phyloP scores from a whole-genome alignment of 2,797 vertebrate species.

The Rhinogobio ventralis region DNA sequence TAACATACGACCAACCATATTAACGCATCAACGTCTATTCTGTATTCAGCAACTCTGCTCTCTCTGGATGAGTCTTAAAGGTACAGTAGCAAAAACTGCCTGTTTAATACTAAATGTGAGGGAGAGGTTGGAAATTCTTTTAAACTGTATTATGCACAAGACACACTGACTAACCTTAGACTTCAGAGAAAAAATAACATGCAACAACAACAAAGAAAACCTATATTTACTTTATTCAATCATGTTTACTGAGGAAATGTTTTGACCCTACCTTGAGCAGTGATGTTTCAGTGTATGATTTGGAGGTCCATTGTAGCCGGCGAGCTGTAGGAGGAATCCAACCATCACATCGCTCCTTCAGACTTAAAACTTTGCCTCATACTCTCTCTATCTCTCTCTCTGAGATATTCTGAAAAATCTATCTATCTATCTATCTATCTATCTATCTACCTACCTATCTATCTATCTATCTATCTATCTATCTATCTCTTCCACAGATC shows the following conservation, averaged over 20 bases:
- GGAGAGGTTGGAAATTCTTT: neutral
- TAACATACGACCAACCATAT: neutral
- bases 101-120: neutral
- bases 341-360: constrained; percentile 70
- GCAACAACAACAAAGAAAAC: neutral
- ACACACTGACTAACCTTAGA: neutral
- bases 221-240: neutral
- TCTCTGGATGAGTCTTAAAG: neutral
- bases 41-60: neutral
- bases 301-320: constrained; percentile 74
- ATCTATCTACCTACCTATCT: too few relatives aligned
- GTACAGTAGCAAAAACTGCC: neutral
- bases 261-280: constrained; percentile 70
- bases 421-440: neutral
- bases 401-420: neutral
- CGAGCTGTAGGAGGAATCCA: constrained; percentile 62
- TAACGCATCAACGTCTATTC: neutral
- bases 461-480: too few relatives aligned
- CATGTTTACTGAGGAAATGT: neutral
- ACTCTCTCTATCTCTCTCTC: neutral
- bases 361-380: neutral
- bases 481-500: neutral
- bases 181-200: neutral
- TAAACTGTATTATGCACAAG: neutral
- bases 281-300: constrained; percentile 71